These are phyloP conservation scores for Chydorus sphaericus DNA, from an alignment of 2,888 invertebrate species.

Conservation along the genomic window DNA sequence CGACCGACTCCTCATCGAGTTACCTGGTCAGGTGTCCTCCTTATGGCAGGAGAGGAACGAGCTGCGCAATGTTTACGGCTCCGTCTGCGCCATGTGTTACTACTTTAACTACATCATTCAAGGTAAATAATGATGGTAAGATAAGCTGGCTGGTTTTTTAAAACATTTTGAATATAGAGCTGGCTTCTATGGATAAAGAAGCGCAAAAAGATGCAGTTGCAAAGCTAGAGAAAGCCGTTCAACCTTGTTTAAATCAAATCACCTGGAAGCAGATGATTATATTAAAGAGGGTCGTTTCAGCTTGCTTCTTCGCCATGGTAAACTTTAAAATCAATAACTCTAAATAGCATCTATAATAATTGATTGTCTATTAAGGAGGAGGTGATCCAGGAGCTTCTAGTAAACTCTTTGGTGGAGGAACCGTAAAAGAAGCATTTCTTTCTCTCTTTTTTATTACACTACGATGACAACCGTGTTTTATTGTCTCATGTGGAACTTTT, in stretches of 20 bases:
- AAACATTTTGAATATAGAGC: not conserved
- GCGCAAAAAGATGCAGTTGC: not conserved
- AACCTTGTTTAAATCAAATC: not conserved
- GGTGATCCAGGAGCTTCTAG: no score
- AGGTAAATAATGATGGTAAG: not conserved
- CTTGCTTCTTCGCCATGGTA: not conserved
- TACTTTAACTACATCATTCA: conserved; percentile 5
- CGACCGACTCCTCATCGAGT: conserved; percentile 10
- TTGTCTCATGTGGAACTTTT: not conserved
- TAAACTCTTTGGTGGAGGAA: no score
- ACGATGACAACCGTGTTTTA: no score
- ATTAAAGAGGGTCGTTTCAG: not conserved
- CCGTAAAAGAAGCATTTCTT: no score
- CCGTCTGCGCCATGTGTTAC: not conserved
- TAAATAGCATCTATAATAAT: no score
- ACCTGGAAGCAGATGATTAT: conserved; percentile 9
- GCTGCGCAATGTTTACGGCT: not conserved
- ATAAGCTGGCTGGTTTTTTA: not conserved
- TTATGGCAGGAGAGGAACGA: conserved; percentile 11
- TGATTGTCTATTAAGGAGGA: no score
- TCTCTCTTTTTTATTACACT: no score
- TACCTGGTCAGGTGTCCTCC: conserved; percentile 1
- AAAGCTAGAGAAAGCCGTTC: not conserved
- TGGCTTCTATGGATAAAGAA: not conserved
- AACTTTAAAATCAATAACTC: no score